Conservation (phyloP, 2,888 invertebrate species). For the Chaitophorus viminalis region DNA sequence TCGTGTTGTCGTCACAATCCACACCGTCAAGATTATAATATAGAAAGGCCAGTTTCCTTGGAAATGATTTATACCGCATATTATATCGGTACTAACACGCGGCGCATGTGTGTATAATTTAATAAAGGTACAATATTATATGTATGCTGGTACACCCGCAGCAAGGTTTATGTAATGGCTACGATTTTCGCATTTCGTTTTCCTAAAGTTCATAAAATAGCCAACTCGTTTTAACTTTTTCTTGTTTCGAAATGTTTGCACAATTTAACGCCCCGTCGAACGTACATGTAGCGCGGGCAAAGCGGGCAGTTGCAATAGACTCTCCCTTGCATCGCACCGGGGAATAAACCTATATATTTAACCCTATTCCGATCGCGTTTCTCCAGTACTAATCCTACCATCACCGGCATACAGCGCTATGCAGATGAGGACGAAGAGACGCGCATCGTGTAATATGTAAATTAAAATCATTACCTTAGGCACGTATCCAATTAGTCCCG, state of each 20-base stretch:
- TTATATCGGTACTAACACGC: background rate
- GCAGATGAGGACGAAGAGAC: background rate
- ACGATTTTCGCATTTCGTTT: background rate
- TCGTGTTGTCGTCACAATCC: slow-evolving; percentile 2
- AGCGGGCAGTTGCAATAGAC: too few species aligned
- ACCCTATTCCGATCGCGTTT: background rate
- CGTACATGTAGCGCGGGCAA: too few species aligned
- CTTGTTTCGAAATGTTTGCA: background rate
- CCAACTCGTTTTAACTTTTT: background rate
- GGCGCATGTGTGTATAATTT: background rate
- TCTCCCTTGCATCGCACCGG: too few species aligned
- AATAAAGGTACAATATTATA: background rate
- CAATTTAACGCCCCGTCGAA: background rate
- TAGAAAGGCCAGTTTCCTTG: background rate
- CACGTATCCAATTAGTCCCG: slow-evolving; percentile 37
- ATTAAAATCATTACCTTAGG: slow-evolving; percentile 24
- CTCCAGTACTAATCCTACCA: background rate
- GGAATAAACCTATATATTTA: too few species aligned
- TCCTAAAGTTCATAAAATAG: background rate
- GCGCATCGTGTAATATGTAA: background rate
- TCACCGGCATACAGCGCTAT: background rate
- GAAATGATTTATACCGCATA: slow-evolving; percentile 1
- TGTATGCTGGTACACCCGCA: too few species aligned
- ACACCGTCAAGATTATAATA: background rate
- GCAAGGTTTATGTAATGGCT: background rate